phyloP scores from a whole-genome alignment of 2,797 vertebrate species.

The Fistularia commersonii region DNA sequence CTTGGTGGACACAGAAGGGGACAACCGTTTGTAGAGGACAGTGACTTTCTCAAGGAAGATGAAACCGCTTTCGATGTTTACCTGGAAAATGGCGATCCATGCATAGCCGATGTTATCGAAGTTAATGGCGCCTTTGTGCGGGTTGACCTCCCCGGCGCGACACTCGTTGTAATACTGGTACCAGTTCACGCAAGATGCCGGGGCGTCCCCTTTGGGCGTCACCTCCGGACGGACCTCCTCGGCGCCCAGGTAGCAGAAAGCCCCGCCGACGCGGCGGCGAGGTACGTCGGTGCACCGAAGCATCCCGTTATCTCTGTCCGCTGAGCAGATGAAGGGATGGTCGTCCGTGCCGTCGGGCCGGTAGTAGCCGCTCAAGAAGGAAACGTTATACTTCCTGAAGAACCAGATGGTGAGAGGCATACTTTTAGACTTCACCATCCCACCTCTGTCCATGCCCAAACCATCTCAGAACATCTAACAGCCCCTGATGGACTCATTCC shows the following conservation, averaged over 20 bases:
- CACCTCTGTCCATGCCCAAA: too few relatives aligned
- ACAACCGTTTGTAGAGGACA: background rate
- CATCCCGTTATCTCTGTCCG: conserved; percentile 90
- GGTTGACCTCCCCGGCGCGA: conserved; percentile 86
- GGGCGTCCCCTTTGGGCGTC: conserved; percentile 17
- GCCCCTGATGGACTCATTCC: too few relatives aligned
- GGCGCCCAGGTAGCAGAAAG: conserved; percentile 81
- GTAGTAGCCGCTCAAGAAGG: conserved; percentile 87
- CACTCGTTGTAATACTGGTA: conserved; percentile 92
- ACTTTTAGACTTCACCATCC: too few relatives aligned
- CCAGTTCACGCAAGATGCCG: conserved; percentile 88
- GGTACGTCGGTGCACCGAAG: conserved; percentile 88
- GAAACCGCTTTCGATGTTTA: conserved; percentile 38
- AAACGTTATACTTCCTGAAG: conserved; percentile 85
- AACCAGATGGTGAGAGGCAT: too few relatives aligned
- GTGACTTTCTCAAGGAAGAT: background rate
- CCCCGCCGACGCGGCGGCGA: conserved; percentile 76
- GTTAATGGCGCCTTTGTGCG: conserved; percentile 95
- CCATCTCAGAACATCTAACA: too few relatives aligned
- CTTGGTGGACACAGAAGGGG: conserved; percentile 56
- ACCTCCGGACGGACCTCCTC: conserved; percentile 56
- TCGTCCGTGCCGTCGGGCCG: conserved; percentile 86
- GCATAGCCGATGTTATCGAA: conserved; percentile 98
- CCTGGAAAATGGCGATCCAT: conserved; percentile 99
- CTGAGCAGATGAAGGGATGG: conserved; percentile 94